phyloP scores from a whole-genome alignment of 2,113 vertebrate genomes.

The Pterocles burchelli region DNA sequence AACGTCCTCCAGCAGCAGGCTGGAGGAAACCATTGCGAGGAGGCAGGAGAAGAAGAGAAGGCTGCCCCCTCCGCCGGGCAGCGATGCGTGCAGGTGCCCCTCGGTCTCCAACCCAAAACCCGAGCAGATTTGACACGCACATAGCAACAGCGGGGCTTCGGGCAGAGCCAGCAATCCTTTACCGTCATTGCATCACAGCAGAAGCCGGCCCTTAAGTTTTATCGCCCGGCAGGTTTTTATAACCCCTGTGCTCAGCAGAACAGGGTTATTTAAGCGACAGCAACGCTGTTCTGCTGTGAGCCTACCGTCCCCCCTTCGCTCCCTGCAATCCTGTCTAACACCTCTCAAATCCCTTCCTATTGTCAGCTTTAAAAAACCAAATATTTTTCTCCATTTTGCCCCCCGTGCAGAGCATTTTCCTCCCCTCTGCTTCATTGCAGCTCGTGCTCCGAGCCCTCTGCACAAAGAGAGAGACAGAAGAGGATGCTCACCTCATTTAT shows the following conservation, averaged over 20 bases:
- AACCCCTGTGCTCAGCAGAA: rapidly evolving
- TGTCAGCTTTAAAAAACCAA: rapidly evolving
- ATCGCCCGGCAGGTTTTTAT: not conserved
- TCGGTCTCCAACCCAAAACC: not conserved
- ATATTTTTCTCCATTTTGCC: not conserved
- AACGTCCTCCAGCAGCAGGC: not conserved
- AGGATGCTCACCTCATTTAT: slow-evolving; percentile 64
- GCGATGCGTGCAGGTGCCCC: not conserved
- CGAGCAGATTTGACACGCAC: not conserved
- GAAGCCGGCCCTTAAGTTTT: not conserved
- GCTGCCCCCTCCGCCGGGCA: not conserved
- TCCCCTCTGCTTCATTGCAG: not conserved
- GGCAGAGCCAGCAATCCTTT: not conserved
- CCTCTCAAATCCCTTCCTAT: not conserved
- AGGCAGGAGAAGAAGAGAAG: not conserved
- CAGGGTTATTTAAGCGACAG: not conserved
- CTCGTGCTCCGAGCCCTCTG: rapidly evolving
- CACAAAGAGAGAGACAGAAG: not conserved
- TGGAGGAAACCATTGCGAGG: not conserved
- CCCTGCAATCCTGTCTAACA: not conserved
- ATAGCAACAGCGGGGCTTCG: not conserved
- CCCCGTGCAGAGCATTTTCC: not conserved
- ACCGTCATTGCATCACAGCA: slow-evolving; percentile 21
- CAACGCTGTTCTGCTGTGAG: not conserved
- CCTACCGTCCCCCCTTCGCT: not conserved